phyloP scores from a whole-genome alignment of 2,797 vertebrate species.

The Cyclopterus lumpus region DNA sequence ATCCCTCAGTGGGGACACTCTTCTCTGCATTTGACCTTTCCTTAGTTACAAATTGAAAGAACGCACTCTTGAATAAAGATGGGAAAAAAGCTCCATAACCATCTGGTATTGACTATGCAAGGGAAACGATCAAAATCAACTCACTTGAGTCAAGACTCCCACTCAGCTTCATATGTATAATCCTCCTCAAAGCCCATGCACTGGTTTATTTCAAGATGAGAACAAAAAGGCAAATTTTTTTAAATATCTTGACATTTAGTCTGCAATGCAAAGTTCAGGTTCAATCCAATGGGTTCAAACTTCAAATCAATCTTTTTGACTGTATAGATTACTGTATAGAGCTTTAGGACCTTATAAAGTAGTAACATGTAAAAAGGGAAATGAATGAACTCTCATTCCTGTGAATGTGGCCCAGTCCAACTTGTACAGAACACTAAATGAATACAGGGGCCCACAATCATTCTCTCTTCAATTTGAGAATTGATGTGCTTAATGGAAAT shows the following conservation, averaged over 20 bases:
- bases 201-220: slow-evolving; percentile 3
- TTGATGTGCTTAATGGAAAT: no score
- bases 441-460: background rate
- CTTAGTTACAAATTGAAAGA: background rate
- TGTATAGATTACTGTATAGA: background rate
- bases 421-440: background rate
- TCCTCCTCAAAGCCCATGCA: slow-evolving; percentile 8
- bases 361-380: background rate
- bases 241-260: slow-evolving; percentile 26
- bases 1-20: no score
- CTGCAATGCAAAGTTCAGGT: slow-evolving; percentile 10
- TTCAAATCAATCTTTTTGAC: background rate
- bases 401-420: background rate
- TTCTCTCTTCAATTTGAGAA: background rate
- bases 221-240: slow-evolving; percentile 13
- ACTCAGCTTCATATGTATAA: slow-evolving; percentile 24
- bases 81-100: no score
- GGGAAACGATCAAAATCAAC: background rate
- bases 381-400: background rate
- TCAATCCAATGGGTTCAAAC: background rate
- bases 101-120: background rate
- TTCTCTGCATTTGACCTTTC: no score
- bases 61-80: background rate
- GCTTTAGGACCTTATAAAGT: background rate
- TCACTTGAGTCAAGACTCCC: slow-evolving; percentile 23